Conservation (phyloP, 2,888 invertebrate genomes). For the Arrhopalites spinosus region DNA sequence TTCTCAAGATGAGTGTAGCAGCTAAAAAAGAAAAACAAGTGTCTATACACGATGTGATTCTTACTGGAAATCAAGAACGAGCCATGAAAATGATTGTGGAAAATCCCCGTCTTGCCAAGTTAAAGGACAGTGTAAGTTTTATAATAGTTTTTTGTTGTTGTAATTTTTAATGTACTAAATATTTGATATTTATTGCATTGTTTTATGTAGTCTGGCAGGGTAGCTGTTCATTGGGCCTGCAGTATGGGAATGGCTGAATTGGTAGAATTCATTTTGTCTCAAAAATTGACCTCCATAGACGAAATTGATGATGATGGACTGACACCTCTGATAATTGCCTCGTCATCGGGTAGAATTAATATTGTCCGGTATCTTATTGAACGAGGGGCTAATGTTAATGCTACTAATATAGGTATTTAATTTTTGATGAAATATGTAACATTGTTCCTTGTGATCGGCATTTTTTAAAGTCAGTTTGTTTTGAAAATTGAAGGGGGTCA, state of each 20-base stretch:
- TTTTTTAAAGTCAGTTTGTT: neutral
- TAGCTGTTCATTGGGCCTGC: slow-evolving; percentile 79
- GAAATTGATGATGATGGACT: slow-evolving; percentile 72
- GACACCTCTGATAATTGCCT: slow-evolving; percentile 78
- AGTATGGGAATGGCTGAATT: slow-evolving; percentile 77
- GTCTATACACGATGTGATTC: slow-evolving; percentile 35
- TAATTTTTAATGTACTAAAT: neutral
- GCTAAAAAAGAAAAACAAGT: neutral
- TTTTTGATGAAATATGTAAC: neutral
- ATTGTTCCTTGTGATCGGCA: neutral
- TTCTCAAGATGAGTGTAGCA: too few species aligned
- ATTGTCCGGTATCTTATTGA: slow-evolving; percentile 70
- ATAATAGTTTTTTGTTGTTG: slow-evolving; percentile 66
- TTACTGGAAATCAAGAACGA: slow-evolving; percentile 42
- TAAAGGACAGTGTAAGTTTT: slow-evolving; percentile 67
- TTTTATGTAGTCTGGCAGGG: slow-evolving; percentile 58
- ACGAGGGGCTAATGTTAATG: slow-evolving; percentile 74
- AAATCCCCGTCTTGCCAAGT: slow-evolving; percentile 38
- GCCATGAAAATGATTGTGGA: slow-evolving; percentile 47
- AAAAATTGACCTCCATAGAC: slow-evolving; percentile 71
- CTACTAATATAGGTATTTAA: slow-evolving; percentile 59
- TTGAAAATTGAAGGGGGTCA: slow-evolving; percentile 70
- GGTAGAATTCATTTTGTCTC: slow-evolving; percentile 69
- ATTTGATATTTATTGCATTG: neutral
- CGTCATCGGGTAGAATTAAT: slow-evolving; percentile 75